A percentile compares a stretch with the other conserved stretches of the same genome.
phyloP scores from a whole-genome alignment of 2,113 vertebrate species.

The Pleuronectes platessa region DNA sequence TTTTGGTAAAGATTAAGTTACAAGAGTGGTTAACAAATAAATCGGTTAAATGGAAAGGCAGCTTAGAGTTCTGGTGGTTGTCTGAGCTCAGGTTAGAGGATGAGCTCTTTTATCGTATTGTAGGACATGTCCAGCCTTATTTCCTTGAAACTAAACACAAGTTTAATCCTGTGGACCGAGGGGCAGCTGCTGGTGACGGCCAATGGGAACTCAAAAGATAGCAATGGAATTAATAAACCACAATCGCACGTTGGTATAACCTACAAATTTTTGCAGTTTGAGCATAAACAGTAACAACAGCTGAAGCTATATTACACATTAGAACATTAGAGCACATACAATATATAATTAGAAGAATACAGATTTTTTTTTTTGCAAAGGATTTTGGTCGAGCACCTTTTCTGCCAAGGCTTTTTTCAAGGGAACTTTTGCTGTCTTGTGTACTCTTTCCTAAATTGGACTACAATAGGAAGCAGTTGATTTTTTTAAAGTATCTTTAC shows the following conservation, averaged over 20 bases:
- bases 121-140: conserved; percentile 25
- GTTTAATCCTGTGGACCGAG: neutral
- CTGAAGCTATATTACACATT: rapidly evolving
- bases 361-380: neutral
- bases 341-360: neutral
- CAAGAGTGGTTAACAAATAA: conserved; percentile 48
- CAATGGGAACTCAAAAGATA: conserved; percentile 4
- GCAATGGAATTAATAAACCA: neutral
- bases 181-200: neutral
- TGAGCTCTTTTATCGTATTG: conserved; percentile 52
- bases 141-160: conserved; percentile 12
- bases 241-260: no score
- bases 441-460: neutral
- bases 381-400: no score
- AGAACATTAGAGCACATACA: neutral
- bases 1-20: conserved; percentile 35
- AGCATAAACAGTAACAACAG: neutral
- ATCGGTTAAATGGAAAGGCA: conserved; percentile 49
- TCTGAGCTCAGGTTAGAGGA: conserved; percentile 54
- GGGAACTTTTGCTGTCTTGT: neutral
- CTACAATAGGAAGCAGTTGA: no score
- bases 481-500: neutral
- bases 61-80: conserved; percentile 51
- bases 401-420: no score
- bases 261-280: no score